phyloP scores from a whole-genome alignment of 1,140 invertebrate species.

The Hycleus phaleratus region DNA sequence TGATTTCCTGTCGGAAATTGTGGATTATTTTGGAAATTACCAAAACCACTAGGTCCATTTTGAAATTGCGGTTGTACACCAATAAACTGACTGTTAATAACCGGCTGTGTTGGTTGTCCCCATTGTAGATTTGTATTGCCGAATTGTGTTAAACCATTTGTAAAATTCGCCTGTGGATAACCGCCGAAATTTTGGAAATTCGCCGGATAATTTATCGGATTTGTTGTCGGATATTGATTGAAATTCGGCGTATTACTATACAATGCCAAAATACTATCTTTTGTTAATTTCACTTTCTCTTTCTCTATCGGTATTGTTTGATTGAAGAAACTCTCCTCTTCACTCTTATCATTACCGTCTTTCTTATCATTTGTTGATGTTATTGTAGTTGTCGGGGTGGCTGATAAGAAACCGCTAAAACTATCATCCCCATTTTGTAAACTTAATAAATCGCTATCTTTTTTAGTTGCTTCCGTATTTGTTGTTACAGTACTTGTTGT shows the following conservation, averaged over 20 bases:
- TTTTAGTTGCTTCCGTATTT: slow-evolving; percentile 33
- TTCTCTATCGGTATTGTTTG: slow-evolving; percentile 67
- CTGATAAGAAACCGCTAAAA: slow-evolving; percentile 71
- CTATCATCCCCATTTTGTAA: slow-evolving; percentile 58
- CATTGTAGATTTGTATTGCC: slow-evolving; percentile 2
- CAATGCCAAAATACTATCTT: slow-evolving; percentile 87
- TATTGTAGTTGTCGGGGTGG: slow-evolving; percentile 43
- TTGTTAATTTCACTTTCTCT: slow-evolving; percentile 77
- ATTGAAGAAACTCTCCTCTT: slow-evolving; percentile 87
- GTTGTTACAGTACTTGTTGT: not conserved
- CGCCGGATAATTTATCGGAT: slow-evolving; percentile 5
- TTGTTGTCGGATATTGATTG: slow-evolving; percentile 22
- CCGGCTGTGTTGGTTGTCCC: slow-evolving; percentile 3
- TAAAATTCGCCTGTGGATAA: slow-evolving; percentile 19
- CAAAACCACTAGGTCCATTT: not conserved
- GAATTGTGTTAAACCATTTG: slow-evolving; percentile 7
- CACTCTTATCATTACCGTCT: slow-evolving; percentile 45
- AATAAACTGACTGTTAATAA: slow-evolving; percentile 14
- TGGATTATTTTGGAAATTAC: slow-evolving; percentile 2
- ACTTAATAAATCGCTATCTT: slow-evolving; percentile 41
- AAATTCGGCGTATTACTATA: slow-evolving; percentile 61
- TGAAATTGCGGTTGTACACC: slow-evolving; percentile 14
- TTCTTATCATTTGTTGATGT: slow-evolving; percentile 36
- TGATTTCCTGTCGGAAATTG: slow-evolving; percentile 8
- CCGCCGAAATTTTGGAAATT: slow-evolving; percentile 22